Evolutionary conservation across 2,888 invertebrate species (phyloP), one percentile per base, ranked within the genome.

Genomic region (Liodrosophila aerea): DNA sequence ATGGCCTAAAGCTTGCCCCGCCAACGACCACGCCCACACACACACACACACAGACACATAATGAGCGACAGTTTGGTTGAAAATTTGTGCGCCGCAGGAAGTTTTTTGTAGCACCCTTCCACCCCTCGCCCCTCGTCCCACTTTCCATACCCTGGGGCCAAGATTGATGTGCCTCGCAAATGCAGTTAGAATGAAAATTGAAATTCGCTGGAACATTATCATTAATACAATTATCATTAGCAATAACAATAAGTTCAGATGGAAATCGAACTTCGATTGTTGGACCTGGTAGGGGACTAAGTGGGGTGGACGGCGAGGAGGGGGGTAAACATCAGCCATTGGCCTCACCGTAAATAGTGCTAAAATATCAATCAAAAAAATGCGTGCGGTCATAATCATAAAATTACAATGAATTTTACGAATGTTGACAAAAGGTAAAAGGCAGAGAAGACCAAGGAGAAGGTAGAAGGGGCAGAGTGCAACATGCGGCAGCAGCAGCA

Each of bases 301-400:
- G n/a, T 44, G 36, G 27, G 29, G n/a, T 37, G 39, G 57, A 50
- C 59, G 64, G 57, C 51, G 62, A 53, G 27, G 22, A 3, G 5
- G 3, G 29, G 29, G 29, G 9, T 8, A 29, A 8, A 29, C 29
- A 29, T 3, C 27, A 57, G 52, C 40, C 69, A 59, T 57, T 70
- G 75, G 69, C 74, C 77, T n/a, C n/a, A n/a, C 67, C 64, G 18
- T 70, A 77, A 81, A 75, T 81, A 77, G 84, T 77, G 81, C 75
- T 66, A 83, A 81, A 83, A 84, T 81, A 81, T 81, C 81, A 81
- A 81, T 81, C 84, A 83, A 83, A 22, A 22, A 22, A 83, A 76
- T 83, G 77, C 84, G 78, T 78, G 82, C 78, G 66, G 85, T 58
- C 62, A 76, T 84, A 81, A 84, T 78, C 78, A 76, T 86, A 81